These are phyloP conservation scores for Cromileptes altivelis DNA, from an alignment of 2,113 vertebrate species.

Conservation along the genomic window DNA sequence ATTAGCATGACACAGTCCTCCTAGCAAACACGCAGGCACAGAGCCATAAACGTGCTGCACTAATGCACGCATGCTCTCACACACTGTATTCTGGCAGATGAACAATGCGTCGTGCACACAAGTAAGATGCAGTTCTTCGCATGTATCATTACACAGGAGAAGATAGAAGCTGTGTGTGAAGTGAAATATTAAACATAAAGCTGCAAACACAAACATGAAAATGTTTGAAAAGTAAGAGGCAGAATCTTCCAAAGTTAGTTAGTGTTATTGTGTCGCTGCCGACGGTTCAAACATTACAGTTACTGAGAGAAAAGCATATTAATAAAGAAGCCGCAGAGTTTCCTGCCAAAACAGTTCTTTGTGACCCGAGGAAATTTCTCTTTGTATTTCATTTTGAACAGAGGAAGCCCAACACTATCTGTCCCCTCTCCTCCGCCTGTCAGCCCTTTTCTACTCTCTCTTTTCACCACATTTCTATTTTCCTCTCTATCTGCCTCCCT, in stretches of 20 bases:
- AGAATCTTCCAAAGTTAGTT: not conserved
- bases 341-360: not conserved
- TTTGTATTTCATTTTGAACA: not conserved
- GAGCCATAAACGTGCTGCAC: not conserved
- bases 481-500: not conserved
- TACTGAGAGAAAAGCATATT: not conserved
- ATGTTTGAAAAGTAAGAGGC: not conserved
- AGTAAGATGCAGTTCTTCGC: not conserved
- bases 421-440: conserved; percentile 3
- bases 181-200: not conserved
- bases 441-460: not conserved
- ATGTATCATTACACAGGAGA: not conserved
- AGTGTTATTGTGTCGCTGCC: not conserved
- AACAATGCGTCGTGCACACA: not conserved
- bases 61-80: not conserved
- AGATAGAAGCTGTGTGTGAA: not conserved
- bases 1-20: not conserved
- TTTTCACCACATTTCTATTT: not conserved
- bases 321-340: conserved; percentile 10
- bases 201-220: not conserved
- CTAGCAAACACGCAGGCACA: not conserved
- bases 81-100: not conserved
- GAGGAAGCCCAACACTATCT: not conserved
- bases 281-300: not conserved
- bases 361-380: conserved; percentile 27